These are phyloP conservation scores for Leptinotarsa juncta DNA, from an alignment of 2,888 invertebrate genomes.

Conservation along the genomic window DNA sequence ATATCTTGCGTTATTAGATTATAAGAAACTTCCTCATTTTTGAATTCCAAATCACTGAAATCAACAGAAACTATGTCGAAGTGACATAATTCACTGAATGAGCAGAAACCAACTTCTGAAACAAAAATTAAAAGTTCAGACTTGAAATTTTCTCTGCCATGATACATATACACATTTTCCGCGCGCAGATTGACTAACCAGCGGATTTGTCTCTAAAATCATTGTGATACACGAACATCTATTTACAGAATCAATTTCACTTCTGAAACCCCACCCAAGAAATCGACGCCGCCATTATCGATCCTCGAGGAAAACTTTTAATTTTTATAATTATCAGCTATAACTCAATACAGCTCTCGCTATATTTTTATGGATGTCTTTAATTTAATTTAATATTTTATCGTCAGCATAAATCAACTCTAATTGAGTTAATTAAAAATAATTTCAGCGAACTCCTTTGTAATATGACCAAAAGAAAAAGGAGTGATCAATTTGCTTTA, in stretches of 20 bases:
- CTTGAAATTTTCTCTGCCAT: too few relatives aligned
- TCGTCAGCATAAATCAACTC: constrained; percentile 65
- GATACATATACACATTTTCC: too few relatives aligned
- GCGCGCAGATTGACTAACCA: too few relatives aligned
- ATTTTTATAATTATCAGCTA: constrained; percentile 49
- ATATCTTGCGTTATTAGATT: too few relatives aligned
- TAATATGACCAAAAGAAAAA: constrained; percentile 58
- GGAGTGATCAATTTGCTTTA: constrained; percentile 63
- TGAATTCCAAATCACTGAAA: too few relatives aligned
- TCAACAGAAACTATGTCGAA: too few relatives aligned
- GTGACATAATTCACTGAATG: too few relatives aligned
- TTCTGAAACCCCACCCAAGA: not conserved
- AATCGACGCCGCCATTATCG: constrained; percentile 10
- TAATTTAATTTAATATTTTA: constrained; percentile 67
- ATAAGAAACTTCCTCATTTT: too few relatives aligned
- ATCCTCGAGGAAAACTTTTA: constrained; percentile 18
- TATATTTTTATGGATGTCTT: constrained; percentile 63
- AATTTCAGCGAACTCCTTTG: constrained; percentile 63
- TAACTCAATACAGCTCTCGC: constrained; percentile 52
- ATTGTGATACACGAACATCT: not conserved
- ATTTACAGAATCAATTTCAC: not conserved
- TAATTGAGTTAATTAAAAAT: constrained; percentile 65
- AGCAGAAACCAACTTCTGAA: too few relatives aligned
- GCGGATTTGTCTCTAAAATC: too few relatives aligned
- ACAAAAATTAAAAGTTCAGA: too few relatives aligned